Evolutionary conservation across 1,140 invertebrate genomes (phyloP), one percentile per base, ranked within the genome.

Genomic region (Lepidostoma basale): DNA sequence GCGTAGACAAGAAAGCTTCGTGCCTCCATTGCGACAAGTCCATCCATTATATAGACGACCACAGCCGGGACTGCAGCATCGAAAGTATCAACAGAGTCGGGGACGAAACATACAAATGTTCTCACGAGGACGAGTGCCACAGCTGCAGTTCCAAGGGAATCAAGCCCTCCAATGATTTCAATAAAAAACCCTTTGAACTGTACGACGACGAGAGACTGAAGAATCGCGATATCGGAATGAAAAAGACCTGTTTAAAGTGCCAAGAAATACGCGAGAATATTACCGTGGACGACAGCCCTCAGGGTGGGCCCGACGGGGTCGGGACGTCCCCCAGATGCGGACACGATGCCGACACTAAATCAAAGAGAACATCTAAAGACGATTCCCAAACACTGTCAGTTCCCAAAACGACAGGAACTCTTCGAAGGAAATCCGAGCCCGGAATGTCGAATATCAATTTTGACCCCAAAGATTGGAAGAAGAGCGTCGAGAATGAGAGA

Each of bases 391-490:
- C 81, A 74, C 78, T 79, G 4, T 79, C 78, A 47, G 73, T 86
- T 28, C 82, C 84, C 6, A 85, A 87, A 72, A 44, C 16, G 0
- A 82, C 86, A 68, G 79, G 83, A 4, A 88, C 83, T 63, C 89
- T 89, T 88, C 78, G 89, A 74, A 78, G 89, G 68, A 91, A 91
- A 78, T 91, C 89, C 9, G 90, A 91, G 75, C 90, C 90, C 2
- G 87, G 88, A 3, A 80, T 88, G 68, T 78, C 67, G 0, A 73
- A 81, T 69, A 72, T 69, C 10, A 69, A 72, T 10, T 68, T 72
- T 22, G 58, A 72, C 60, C 39, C 62, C 2, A 62, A 63, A 56
- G 44, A 72, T 62, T 66, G 58, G 60, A 65, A 64, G 49, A 65
- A 64, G 10, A 45, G 49, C 9, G 26, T 56, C 16, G 59, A 71